phyloP scores from a whole-genome alignment of 2,888 invertebrate genomes.

The Belgica antarctica region DNA sequence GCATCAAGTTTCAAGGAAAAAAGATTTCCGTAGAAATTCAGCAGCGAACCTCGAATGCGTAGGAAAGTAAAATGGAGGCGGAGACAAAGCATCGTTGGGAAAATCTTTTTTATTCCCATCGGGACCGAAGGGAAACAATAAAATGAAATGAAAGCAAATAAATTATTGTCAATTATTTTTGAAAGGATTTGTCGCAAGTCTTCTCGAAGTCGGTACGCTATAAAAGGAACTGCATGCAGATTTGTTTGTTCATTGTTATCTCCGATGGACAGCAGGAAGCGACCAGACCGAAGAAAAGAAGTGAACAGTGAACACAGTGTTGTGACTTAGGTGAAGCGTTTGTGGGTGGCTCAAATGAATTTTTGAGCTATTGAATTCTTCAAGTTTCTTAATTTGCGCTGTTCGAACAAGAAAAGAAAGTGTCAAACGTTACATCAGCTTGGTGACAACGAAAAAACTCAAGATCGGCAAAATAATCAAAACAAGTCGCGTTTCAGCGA shows the following conservation, averaged over 20 bases:
- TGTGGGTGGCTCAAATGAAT: not conserved
- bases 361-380: no score
- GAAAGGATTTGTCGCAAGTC: slow-evolving; percentile 41
- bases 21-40: slow-evolving; percentile 11
- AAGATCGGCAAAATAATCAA: no score
- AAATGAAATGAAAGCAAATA: not conserved
- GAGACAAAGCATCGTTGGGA: slow-evolving; percentile 6
- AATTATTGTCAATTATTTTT: slow-evolving; percentile 43
- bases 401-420: not conserved
- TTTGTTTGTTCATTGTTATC: slow-evolving; percentile 6
- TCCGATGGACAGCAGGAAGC: slow-evolving; percentile 28
- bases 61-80: slow-evolving; percentile 14
- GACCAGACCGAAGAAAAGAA: slow-evolving; percentile 26
- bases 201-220: not conserved
- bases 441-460: no score
- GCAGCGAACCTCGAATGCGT: slow-evolving; percentile 7
- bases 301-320: not conserved
- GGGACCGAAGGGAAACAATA: slow-evolving; percentile 14
- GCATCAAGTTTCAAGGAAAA: no score
- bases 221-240: slow-evolving; percentile 12
- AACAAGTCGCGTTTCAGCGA: not conserved
- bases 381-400: not conserved
- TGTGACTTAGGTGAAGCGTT: not conserved
- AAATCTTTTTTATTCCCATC: slow-evolving; percentile 9
- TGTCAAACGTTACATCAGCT: not conserved